These are phyloP conservation scores for Drosophila suboccidentalis DNA, from an alignment of 2,888 invertebrate species.

Conservation along the genomic window DNA sequence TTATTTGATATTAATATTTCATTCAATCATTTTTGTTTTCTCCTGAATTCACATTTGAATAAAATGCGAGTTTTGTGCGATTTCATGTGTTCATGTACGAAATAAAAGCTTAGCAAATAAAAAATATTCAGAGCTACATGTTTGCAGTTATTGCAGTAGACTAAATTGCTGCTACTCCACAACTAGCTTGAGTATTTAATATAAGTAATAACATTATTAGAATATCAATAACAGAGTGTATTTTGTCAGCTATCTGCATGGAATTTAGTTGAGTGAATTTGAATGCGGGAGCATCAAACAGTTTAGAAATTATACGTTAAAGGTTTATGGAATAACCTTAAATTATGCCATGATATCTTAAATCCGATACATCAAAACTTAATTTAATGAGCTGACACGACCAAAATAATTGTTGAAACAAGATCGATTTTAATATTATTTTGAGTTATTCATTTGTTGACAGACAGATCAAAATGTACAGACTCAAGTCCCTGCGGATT, in stretches of 20 bases:
- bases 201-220: not conserved
- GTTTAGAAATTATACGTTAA: too few species aligned
- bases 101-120: not conserved
- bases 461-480: not conserved
- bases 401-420: not conserved
- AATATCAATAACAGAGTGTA: not conserved
- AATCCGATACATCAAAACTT: too few species aligned
- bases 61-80: not conserved
- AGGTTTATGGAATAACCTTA: too few species aligned
- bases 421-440: not conserved
- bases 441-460: constrained; percentile 2
- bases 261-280: too few species aligned
- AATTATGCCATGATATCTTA: too few species aligned
- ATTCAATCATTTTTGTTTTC: not conserved
- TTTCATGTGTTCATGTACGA: not conserved
- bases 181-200: not conserved
- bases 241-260: not conserved
- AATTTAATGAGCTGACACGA: not conserved
- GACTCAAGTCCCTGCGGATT: not conserved
- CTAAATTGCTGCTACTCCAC: too few species aligned
- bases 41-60: not conserved
- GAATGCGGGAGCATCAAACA: too few species aligned
- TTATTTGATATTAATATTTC: not conserved
- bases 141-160: not conserved
- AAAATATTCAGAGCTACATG: not conserved